A percentile compares a stretch with the other conserved stretches of the same genome.
These are phyloP conservation scores for Rousettus leschenaultii DNA, from an alignment of 2,113 vertebrate genomes.

Conservation along the genomic window DNA sequence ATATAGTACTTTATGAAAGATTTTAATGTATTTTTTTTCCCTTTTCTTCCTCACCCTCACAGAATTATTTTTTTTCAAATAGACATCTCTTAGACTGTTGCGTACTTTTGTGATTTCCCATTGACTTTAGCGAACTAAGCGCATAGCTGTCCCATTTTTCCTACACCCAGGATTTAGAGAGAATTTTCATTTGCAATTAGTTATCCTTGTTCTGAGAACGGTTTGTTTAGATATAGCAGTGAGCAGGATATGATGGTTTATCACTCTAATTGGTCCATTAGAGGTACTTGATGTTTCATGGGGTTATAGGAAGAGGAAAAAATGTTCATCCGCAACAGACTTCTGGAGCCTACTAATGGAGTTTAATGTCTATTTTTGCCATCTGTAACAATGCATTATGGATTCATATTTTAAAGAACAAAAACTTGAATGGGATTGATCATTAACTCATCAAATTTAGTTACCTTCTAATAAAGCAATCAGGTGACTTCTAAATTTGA, in stretches of 20 bases:
- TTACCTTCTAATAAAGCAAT: slow-evolving; percentile 54
- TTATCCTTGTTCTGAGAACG: not conserved
- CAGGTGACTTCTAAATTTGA: slow-evolving; percentile 62
- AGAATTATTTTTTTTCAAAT: not conserved
- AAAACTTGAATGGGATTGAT: slow-evolving; percentile 39
- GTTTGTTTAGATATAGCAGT: not conserved
- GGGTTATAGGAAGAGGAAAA: slow-evolving; percentile 41
- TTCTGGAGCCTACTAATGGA: slow-evolving; percentile 72
- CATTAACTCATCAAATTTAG: slow-evolving; percentile 53
- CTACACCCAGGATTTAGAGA: not conserved
- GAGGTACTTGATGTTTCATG: slow-evolving; percentile 34
- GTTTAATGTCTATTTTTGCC: slow-evolving; percentile 65
- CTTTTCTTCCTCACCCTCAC: not conserved
- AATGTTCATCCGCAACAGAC: slow-evolving; percentile 38
- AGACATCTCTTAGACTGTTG: not conserved
- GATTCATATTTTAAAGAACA: slow-evolving; percentile 64
- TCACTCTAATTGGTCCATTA: slow-evolving; percentile 69
- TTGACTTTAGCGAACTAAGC: not conserved
- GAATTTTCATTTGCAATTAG: not conserved
- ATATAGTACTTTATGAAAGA: not conserved
- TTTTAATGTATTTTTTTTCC: not conserved
- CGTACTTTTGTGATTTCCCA: not conserved
- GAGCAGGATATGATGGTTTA: not conserved
- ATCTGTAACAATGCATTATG: slow-evolving; percentile 63
- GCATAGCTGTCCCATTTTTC: not conserved